Conservation (phyloP, 2,113 vertebrate genomes). For the Heterochromis multidens region DNA sequence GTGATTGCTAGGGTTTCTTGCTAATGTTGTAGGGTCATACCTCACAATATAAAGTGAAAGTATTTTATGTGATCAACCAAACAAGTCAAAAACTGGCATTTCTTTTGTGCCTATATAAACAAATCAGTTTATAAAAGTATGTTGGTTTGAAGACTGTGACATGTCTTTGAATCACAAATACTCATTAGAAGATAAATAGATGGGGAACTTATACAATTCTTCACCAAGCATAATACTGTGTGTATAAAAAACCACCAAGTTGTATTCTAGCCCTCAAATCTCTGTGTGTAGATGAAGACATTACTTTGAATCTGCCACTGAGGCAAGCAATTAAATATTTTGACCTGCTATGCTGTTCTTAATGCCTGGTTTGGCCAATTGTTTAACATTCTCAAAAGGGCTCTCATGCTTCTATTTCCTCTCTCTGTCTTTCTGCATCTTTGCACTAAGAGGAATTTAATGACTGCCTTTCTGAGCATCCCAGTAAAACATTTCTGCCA, state of each 20-base stretch:
- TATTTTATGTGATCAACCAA: background rate
- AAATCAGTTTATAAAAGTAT: background rate
- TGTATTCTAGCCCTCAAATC: background rate
- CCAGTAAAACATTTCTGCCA: conserved; percentile 2
- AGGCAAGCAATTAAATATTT: conserved; percentile 18
- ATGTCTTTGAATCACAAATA: background rate
- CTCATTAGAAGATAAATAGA: conserved; percentile 18
- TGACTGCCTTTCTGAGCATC: conserved; percentile 12
- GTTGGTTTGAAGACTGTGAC: background rate
- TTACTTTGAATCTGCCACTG: background rate
- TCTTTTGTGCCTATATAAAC: background rate
- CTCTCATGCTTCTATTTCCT: background rate
- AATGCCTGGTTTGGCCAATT: conserved; percentile 37
- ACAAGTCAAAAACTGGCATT: background rate
- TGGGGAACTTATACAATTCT: background rate
- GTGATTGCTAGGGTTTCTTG: too few species aligned
- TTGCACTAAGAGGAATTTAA: conserved; percentile 36
- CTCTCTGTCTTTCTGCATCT: conserved; percentile 31
- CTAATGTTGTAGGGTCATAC: too few species aligned
- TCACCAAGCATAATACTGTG: background rate
- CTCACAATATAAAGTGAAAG: background rate
- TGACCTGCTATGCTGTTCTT: conserved; percentile 20
- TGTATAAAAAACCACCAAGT: background rate
- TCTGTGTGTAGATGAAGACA: conserved; percentile 12
- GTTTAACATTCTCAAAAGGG: conserved; percentile 47